These are phyloP conservation scores for Tetanocera ferruginea DNA, from an alignment of 2,888 invertebrate species.

Conservation along the genomic window DNA sequence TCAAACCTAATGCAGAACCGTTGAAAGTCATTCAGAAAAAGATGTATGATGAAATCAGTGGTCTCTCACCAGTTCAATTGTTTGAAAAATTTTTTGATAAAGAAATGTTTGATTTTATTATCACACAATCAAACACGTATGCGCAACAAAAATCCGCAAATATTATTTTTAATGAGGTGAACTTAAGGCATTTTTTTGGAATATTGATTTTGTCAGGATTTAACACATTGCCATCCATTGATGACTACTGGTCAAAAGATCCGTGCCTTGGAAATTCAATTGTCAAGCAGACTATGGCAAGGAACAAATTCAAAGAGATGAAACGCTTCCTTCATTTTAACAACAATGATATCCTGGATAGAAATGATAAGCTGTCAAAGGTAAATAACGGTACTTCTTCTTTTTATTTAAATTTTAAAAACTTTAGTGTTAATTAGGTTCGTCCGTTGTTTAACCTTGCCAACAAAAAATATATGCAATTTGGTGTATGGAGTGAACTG, in stretches of 20 bases:
- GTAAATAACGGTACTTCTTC: background rate
- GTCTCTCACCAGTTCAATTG: no score
- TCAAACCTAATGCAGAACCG: no score
- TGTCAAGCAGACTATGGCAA: background rate
- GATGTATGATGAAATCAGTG: no score
- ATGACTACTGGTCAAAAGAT: background rate
- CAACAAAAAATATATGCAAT: slow-evolving; percentile 13
- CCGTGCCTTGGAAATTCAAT: background rate
- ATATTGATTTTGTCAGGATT: background rate
- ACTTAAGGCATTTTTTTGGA: background rate
- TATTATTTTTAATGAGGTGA: no score
- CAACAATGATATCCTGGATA: background rate
- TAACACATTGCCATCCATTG: background rate
- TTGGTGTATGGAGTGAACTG: slow-evolving; percentile 7
- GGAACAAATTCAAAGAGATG: background rate
- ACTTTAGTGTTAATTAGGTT: background rate
- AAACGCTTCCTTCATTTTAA: background rate
- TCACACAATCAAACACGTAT: no score
- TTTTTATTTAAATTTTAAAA: background rate
- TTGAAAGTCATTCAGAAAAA: no score
- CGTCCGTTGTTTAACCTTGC: slow-evolving; percentile 25
- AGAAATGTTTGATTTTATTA: no score
- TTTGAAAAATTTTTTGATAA: no score
- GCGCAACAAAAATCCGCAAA: no score
- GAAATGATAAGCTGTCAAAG: background rate